Conservation (phyloP, 2,113 vertebrate species). For the Tylochromis polylepis region DNA sequence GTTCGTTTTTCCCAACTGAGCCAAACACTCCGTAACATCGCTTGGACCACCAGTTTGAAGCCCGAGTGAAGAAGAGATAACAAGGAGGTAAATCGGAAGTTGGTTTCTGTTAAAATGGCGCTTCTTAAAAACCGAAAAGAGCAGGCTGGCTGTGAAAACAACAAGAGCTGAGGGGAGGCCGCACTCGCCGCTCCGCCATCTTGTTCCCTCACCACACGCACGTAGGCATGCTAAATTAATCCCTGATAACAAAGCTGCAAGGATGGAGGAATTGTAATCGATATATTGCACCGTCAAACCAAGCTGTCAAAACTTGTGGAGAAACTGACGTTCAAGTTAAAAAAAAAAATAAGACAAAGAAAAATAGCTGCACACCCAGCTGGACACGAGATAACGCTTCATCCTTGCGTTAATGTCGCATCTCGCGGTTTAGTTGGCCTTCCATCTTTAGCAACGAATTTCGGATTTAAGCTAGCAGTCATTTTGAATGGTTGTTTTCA, state of each 20-base stretch:
- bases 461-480: not conserved
- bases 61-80: not conserved
- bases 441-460: not conserved
- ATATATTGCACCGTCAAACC: conserved; percentile 69
- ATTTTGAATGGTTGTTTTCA: not conserved
- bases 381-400: not conserved
- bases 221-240: conserved; percentile 77
- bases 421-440: not conserved
- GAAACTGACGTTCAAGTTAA: not conserved
- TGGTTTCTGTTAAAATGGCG: conserved; percentile 15
- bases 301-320: not conserved
- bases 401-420: not conserved
- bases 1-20: conserved; percentile 21
- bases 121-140: not conserved
- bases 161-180: conserved; percentile 20
- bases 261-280: conserved; percentile 75
- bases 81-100: conserved; percentile 29
- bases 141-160: conserved; percentile 7
- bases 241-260: conserved; percentile 70
- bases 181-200: conserved; percentile 54
- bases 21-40: not conserved
- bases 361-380: not conserved
- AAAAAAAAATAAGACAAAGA: not conserved
- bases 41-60: not conserved
- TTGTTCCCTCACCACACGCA: conserved; percentile 47